These are phyloP conservation scores for Poeciliopsis paucimaculata DNA, from an alignment of 2,797 vertebrate genomes.

Conservation along the genomic window DNA sequence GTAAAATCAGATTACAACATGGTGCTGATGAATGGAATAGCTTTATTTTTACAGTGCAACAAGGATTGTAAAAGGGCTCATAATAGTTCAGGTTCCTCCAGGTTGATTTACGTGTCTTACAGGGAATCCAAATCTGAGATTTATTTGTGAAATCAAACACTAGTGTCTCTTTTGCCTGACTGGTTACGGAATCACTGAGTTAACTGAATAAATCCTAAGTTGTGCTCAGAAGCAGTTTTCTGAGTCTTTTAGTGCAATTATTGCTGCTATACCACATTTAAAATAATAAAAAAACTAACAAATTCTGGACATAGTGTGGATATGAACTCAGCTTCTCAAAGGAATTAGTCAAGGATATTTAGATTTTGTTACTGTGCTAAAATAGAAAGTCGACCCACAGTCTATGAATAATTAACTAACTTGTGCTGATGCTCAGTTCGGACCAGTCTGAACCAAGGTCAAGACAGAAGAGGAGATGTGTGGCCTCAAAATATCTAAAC, in stretches of 20 bases:
- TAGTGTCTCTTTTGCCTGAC: background rate
- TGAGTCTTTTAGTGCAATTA: background rate
- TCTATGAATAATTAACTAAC: conserved; percentile 74
- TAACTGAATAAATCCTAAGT: background rate
- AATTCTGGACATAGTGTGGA: background rate
- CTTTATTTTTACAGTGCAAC: background rate
- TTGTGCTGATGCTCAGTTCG: conserved; percentile 55
- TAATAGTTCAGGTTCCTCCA: background rate
- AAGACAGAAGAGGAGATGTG: conserved; percentile 14
- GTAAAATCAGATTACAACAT: background rate
- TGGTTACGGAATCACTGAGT: background rate
- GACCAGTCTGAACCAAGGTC: conserved; percentile 53
- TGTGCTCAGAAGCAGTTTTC: background rate
- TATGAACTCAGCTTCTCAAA: background rate
- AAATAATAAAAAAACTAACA: background rate
- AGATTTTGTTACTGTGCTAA: conserved; percentile 14
- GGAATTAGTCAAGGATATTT: background rate
- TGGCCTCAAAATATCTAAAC: conserved; percentile 7
- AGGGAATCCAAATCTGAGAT: conserved; percentile 29
- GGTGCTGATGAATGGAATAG: background rate
- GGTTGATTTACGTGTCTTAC: conserved; percentile 24
- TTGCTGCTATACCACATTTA: background rate
- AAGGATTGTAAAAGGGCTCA: background rate
- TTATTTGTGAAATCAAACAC: background rate
- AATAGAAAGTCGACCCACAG: conserved; percentile 34